Evolutionary conservation across 2,797 vertebrate species (phyloP).

Genomic region (Hozukius guyotensis): DNA sequence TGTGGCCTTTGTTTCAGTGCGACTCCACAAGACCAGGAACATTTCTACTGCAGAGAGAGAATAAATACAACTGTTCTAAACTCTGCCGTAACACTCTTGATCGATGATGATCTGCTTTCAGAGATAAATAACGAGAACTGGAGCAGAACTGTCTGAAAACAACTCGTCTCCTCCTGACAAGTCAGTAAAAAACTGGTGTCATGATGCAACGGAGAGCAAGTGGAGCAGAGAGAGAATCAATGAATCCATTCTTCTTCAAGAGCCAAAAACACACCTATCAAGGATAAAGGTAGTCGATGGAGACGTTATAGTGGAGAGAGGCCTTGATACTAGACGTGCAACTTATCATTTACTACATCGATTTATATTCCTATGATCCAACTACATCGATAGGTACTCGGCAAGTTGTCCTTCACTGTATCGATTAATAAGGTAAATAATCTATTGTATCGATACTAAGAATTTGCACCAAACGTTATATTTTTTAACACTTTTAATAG

Average conservation of each 20-base stretch:
- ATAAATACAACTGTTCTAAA: neutral
- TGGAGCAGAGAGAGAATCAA: slow-evolving; percentile 46
- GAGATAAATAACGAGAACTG: neutral
- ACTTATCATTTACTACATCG: too few relatives aligned
- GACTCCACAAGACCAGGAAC: neutral
- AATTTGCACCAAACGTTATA: too few relatives aligned
- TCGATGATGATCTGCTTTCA: neutral
- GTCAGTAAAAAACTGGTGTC: slow-evolving; percentile 26
- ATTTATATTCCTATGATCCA: too few relatives aligned
- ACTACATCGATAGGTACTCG: too few relatives aligned
- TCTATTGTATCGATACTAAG: too few relatives aligned
- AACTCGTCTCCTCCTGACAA: slow-evolving; percentile 35
- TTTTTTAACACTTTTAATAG: too few relatives aligned
- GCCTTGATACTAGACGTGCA: neutral
- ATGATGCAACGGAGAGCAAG: slow-evolving; percentile 79
- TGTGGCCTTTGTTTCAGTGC: slow-evolving; percentile 7
- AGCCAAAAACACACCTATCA: neutral
- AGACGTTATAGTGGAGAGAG: neutral
- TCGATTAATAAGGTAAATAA: too few relatives aligned
- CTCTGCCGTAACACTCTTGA: neutral
- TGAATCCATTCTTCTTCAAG: slow-evolving; percentile 37
- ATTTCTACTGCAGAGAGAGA: neutral
- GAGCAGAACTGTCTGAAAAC: slow-evolving; percentile 3
- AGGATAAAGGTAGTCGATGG: neutral
- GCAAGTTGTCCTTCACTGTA: too few relatives aligned